Evolutionary conservation across 2,113 vertebrate genomes (phyloP).

Genomic region (Phaethornis superciliosus): DNA sequence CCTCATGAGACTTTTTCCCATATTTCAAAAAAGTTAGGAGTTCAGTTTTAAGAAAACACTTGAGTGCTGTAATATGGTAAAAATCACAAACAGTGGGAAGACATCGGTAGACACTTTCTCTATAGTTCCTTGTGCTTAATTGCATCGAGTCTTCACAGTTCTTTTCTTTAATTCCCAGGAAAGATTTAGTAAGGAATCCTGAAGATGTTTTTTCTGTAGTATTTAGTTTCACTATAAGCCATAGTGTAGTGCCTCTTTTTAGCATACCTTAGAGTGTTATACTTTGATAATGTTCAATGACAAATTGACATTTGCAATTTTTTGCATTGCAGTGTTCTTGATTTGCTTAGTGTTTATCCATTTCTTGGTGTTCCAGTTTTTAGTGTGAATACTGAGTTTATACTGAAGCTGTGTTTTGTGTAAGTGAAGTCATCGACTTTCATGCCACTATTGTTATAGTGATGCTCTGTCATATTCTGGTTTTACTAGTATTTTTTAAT

Average conservation of each 20-base stretch:
- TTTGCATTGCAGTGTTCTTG: neutral
- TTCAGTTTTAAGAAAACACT: neutral
- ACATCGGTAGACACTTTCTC: neutral
- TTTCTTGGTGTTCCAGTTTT: neutral
- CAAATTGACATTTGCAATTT: neutral
- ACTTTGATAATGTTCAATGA: neutral
- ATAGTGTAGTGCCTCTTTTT: neutral
- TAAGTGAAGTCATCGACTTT: neutral
- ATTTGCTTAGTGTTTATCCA: neutral
- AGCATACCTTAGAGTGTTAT: neutral
- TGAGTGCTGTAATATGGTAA: neutral
- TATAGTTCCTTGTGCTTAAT: neutral
- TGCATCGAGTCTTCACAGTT: neutral
- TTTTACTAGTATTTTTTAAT: neutral
- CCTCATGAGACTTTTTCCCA: neutral
- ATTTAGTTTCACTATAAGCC: neutral
- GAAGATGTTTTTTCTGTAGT: neutral
- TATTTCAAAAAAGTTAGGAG: neutral
- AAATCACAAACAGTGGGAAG: neutral
- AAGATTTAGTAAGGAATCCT: neutral
- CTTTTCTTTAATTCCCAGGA: neutral
- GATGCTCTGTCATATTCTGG: neutral
- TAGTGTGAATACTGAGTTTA: neutral
- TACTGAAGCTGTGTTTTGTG: neutral
- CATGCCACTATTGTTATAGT: neutral